phyloP scores from a whole-genome alignment of 2,113 vertebrate genomes.

The Rhegmatorhina hoffmannsi region DNA sequence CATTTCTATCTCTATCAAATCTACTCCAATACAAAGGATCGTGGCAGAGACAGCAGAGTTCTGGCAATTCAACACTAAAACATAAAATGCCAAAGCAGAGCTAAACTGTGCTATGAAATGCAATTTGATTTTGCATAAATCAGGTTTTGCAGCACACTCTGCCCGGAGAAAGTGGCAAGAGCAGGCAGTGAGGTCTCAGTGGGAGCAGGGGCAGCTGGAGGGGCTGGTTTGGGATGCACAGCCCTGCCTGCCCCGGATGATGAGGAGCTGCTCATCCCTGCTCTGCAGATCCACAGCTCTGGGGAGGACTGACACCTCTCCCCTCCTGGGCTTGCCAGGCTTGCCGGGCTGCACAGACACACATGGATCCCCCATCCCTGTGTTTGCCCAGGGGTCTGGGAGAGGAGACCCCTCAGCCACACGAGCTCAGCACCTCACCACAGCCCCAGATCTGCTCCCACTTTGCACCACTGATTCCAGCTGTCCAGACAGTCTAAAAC shows the following conservation, averaged over 20 bases:
- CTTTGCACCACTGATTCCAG: neutral
- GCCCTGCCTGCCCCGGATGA: fast-evolving
- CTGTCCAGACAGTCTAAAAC: neutral
- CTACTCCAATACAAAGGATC: neutral
- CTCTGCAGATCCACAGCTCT: neutral
- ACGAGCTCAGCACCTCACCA: neutral
- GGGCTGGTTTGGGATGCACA: fast-evolving
- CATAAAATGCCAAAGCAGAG: neutral
- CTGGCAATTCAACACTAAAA: neutral
- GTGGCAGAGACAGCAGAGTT: neutral
- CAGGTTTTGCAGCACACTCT: neutral
- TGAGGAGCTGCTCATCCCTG: fast-evolving
- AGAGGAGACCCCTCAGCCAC: neutral
- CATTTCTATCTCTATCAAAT: neutral
- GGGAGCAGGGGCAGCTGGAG: neutral
- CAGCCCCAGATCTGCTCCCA: neutral
- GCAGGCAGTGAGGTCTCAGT: neutral
- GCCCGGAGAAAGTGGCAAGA: neutral
- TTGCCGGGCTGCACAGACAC: neutral
- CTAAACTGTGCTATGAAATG: neutral
- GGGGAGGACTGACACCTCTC: neutral
- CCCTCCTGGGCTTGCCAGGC: fast-evolving
- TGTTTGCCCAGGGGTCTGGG: fast-evolving
- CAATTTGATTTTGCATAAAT: conserved; percentile 12
- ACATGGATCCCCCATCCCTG: neutral